A percentile compares a stretch with the other conserved stretches of the same genome.
Evolutionary conservation across 1,140 invertebrate genomes (phyloP).

Genomic region (Conus betulinus): DNA sequence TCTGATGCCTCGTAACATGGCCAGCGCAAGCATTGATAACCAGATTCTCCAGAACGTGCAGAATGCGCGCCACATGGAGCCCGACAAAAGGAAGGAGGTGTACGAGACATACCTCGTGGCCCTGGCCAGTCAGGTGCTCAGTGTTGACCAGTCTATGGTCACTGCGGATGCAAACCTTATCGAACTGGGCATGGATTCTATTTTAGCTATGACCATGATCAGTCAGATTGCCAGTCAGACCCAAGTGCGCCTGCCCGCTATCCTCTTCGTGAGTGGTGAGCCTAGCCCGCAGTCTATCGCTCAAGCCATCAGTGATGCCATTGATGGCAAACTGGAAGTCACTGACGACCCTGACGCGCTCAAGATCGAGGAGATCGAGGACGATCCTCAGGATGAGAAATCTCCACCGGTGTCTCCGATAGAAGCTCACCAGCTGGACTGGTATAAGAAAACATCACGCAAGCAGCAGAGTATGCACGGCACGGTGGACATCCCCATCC

Average conservation of each 20-base stretch:
- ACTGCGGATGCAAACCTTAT: slow-evolving; percentile 40
- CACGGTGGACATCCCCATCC: slow-evolving; percentile 38
- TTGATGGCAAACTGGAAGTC: slow-evolving; percentile 30
- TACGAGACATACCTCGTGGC: slow-evolving; percentile 37
- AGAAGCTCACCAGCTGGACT: slow-evolving; percentile 37
- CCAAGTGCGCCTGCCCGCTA: slow-evolving; percentile 33
- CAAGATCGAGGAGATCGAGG: slow-evolving; percentile 30
- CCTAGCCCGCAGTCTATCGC: slow-evolving; percentile 30
- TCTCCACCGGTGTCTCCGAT: slow-evolving; percentile 21
- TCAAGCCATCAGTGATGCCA: slow-evolving; percentile 36
- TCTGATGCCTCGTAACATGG: slow-evolving; percentile 11
- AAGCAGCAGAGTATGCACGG: slow-evolving; percentile 42
- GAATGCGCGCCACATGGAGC: slow-evolving; percentile 19
- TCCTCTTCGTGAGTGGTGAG: slow-evolving; percentile 38
- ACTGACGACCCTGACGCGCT: slow-evolving; percentile 9
- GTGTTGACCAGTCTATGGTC: slow-evolving; percentile 31
- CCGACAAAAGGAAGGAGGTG: slow-evolving; percentile 25
- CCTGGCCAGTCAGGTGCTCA: slow-evolving; percentile 41
- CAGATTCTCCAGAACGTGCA: slow-evolving; percentile 32
- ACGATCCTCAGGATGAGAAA: not conserved
- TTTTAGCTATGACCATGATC: slow-evolving; percentile 51
- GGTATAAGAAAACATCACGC: slow-evolving; percentile 33
- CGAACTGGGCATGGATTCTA: slow-evolving; percentile 51
- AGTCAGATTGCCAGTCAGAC: slow-evolving; percentile 42
- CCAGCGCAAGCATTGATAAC: slow-evolving; percentile 30